Base-by-base conservation (phyloP, 35 echinoderm and acorn worm species). In the Lytechinus variegatus region DNA sequence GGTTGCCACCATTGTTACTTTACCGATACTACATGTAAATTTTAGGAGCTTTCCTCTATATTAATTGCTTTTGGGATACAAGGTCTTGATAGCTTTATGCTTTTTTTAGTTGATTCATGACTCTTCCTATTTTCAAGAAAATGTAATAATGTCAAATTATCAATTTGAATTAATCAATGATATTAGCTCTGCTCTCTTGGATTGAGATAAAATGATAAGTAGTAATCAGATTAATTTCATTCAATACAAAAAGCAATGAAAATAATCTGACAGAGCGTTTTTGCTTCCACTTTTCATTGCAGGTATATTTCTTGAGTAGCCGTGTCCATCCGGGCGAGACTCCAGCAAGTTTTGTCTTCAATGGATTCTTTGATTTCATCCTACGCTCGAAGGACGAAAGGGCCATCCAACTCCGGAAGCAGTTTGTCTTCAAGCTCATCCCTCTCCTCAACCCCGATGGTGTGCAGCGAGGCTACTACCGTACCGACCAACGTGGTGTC, bases 301-400 rank as follows among this genome's bases (percentile, higher is more conserved):
- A 99, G 98, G 98, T 99, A 5, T 99, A 96, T 71, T 97, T 99
- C 66, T 88, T 99, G 86, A 97, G 95, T 52, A 99, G 98, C 54
- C 92, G 98, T 61, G 98, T 99, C 86, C 98, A 99, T 51, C 98
- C 98, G 11, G 98, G 98, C 27, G 98, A 99, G 54, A 99, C 98
- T 9, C 98, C 98, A 79, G 96, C 98, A 27, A 99, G 98, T 96
- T 98, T 98, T 61, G 98, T 99, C 86, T 99, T 99, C 94, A 99
- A 99, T 93, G 98, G 98, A 28, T 99, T 99, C 94, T 87, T 99
- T 21, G 98, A 99, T 19, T 99, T 99, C 28, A 99, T 99, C 54
- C 98, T 99, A 21, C 98, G 98, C 86, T 86, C 95, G 21, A 96
- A 97, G 54, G 98, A 99, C 87, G 97, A 97, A 16, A 88, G 98